Evolutionary conservation across 2,797 vertebrate genomes (phyloP), one percentile per base, ranked within the genome.

Genomic region (Channa striata): DNA sequence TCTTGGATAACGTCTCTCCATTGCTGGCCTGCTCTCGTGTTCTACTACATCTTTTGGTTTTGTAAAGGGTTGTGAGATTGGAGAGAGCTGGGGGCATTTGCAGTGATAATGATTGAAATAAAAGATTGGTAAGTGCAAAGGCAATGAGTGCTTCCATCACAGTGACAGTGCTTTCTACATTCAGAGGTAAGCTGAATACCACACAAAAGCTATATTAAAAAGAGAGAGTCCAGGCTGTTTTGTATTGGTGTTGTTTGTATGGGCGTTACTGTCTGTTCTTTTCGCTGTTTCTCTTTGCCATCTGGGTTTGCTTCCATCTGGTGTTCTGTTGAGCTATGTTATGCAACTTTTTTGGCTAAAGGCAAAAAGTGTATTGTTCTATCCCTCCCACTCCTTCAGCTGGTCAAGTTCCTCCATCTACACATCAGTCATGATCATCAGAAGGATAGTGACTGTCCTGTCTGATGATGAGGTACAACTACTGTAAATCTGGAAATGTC

Each of bases 271-370:
- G 34, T 52, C 42, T 19, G 44, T 58, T 68, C n/a, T 51, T 44
- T 73, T 30, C 59, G 25, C 33, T 50, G 16, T 47, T 52, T 62
- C 13, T 67, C 34, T 37, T 12, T 21, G 65, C 57, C 60, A 62
- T 70, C 50, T 58, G 20, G 19, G 71, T 52, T 51, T 47, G 44
- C 53, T 25, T 74, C 71, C 67, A 74, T 72, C 75, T 78, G 77
- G 36, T 40, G 46, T 43, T 17, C 14, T 58, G 33, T 20, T 25
- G 25, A 46, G 61, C 34, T 57, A 20, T 16, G 50, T 74, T 74
- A 74, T 48, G 52, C 42, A 84, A 74, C 50, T 63, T 66, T 30
- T 66, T 36, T 74, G 72, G 72, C 78, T 72, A 1, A 2, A 57
- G 53, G 65, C 54, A 25, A 53, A 12, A 36, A 17, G 58, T 30